Evolutionary conservation across 2,888 invertebrate species (phyloP), one percentile per base, ranked within the genome.

Genomic region (Monoplex corrugatus): DNA sequence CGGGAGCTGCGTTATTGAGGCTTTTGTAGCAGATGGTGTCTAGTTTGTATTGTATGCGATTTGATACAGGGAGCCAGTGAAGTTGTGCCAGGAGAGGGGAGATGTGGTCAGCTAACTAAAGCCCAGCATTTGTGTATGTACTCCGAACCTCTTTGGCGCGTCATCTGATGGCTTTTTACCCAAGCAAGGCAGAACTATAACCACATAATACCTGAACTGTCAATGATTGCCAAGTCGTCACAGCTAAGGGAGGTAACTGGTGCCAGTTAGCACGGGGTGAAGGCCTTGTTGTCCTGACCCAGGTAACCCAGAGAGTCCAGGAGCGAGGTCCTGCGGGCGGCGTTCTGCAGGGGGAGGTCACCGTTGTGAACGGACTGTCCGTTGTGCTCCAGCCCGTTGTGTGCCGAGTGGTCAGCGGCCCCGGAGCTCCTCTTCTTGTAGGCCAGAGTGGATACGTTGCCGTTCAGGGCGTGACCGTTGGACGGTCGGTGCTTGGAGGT

Each of bases 381-480:
- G 19, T 44, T 10, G 40, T 43, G 16, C 19, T 16, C 40, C 23
- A 63, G 32, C 10, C 28, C 40, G 57, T 13, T 38, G 50, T 35
- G 35, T 5, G 13, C 63, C 2, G 13, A 35, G 44, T 78, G 13
- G 32, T 19, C 50, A 10, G 10, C 2, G 57, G 23, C 10, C 28
- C 2, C 8, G 43, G 57, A 45, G n/a, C 63, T 40, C 38, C 82
- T 38, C 63, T 87, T 80, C 82, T 87, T 87, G 82, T 87, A 87
- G 63, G 57, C 87, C 57, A 87, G 43, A 16, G 44, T 35, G 0
- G 50, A 50, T 35, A 87, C 82, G 57, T 80, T 45, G 28, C 57
- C 57, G 80, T 82, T 78, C 23, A 28, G 28, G 40, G 63, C 23
- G 35, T 23, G 45, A 19, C 44, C 75, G 75, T n/a, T 28, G 85